A percentile compares a stretch with the other conserved stretches of the same genome.
Conservation (phyloP, 2,113 vertebrate genomes). For the Gallinago jamesoni region DNA sequence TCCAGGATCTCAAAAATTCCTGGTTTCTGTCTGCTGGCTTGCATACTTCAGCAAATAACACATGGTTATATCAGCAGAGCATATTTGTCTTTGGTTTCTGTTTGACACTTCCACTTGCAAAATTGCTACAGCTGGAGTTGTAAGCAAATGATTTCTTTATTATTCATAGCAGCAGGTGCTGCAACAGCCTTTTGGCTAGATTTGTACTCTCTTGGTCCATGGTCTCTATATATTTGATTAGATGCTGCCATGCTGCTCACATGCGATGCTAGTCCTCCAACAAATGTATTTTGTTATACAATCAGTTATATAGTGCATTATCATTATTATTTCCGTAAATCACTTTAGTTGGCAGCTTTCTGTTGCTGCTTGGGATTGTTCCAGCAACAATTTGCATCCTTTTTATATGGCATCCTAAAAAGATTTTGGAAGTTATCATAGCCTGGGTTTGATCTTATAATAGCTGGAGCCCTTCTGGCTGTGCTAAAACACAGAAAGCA, state of each 20-base stretch:
- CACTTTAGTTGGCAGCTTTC: conserved; percentile 26
- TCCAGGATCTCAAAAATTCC: neutral
- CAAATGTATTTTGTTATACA: conserved; percentile 33
- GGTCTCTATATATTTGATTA: conserved; percentile 55
- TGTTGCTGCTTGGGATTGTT: conserved; percentile 36
- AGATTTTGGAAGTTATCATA: conserved; percentile 2
- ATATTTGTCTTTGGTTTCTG: conserved; percentile 59
- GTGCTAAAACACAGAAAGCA: neutral
- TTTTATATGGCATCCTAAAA: conserved; percentile 24
- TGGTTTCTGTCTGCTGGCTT: neutral
- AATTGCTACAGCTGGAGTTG: conserved; percentile 50
- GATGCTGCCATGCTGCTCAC: conserved; percentile 8
- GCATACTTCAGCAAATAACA: neutral
- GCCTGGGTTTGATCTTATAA: neutral
- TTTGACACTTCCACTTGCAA: conserved; percentile 56
- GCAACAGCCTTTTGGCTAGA: conserved; percentile 39
- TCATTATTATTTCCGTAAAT: conserved; percentile 47
- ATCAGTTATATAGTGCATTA: neutral
- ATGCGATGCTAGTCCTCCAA: neutral
- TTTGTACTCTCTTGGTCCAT: neutral
- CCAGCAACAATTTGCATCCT: conserved; percentile 42
- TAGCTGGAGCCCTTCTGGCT: neutral
- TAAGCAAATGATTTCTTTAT: conserved; percentile 60
- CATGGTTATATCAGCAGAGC: conserved; percentile 18
- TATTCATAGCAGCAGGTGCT: conserved; percentile 69